Evolutionary conservation across 2,888 invertebrate genomes (phyloP), one percentile per base, ranked within the genome.

Genomic region (Amblyjoppa fuscipennis): DNA sequence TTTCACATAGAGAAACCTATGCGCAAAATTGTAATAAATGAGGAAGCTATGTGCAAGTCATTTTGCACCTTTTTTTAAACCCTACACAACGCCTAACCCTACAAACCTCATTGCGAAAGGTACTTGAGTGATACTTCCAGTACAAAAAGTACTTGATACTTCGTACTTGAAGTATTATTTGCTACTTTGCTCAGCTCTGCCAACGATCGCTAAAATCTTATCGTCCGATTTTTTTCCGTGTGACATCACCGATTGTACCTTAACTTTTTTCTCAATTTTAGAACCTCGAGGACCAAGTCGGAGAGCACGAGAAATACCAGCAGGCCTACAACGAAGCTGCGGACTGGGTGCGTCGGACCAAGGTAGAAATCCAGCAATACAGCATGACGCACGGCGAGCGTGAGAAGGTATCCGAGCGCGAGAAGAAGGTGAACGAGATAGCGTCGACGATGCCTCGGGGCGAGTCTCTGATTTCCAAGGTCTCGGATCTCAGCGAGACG

Each of bases 341-440:
- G 81, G 98, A 99, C 89, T 98, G 98, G 98, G 96, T 99, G 34
- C 95, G 97, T 41, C 96, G 96, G 90, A 96, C 96, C 20, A 96
- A 97, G 91, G 95, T 97, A n/a, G 97, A 97, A 88, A 96, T 98
- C 41, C 98, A 98, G 91, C 97, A 97, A 89, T 97, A 97, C 89
- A 96, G 97, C 3, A 98, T 98, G 93, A 97, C 98, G 0, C 98
- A 98, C 92, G 98, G 98, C 3, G 98, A 98, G 92, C 97, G 97
- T 89, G 96, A 97, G 73, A 96, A 96, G 77, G 96, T 97, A 0
- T 95, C 97, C 81, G 96, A 97, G 89, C 98, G 98, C 92, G 96
- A 98, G 45, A 96, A 96, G 71, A 97, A 96, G 90, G 96, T 98
- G 38, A 96, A 96, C 75, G 96, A 96, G 89, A 96, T 98, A 71